These are phyloP conservation scores for Hymenopus coronatus DNA, from an alignment of 2,888 invertebrate genomes.

Conservation along the genomic window DNA sequence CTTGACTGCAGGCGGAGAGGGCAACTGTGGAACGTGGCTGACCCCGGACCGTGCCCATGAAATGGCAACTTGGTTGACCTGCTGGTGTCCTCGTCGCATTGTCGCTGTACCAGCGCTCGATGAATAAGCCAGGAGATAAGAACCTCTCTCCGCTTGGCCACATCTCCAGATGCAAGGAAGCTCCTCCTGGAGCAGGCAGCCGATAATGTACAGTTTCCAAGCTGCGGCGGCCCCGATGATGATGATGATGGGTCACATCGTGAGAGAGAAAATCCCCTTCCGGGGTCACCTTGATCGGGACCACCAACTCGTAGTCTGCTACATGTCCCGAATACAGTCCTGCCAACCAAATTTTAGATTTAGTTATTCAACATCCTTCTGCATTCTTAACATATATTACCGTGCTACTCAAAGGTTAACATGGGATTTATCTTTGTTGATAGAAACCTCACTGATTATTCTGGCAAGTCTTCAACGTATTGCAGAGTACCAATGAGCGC, in stretches of 20 bases:
- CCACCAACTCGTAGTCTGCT: slow-evolving; percentile 55
- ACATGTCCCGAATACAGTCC: slow-evolving; percentile 52
- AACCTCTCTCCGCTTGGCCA: not conserved
- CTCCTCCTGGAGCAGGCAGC: not conserved
- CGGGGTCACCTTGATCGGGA: slow-evolving; percentile 59
- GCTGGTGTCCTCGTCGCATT: not conserved
- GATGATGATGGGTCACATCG: slow-evolving; percentile 45
- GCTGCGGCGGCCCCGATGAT: not conserved
- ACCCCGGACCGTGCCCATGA: not conserved
- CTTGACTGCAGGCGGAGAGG: not conserved
- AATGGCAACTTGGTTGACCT: not conserved
- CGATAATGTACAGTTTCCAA: not conserved
- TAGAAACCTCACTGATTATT: too few relatives aligned
- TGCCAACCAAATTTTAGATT: slow-evolving; percentile 39
- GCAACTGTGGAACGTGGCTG: not conserved
- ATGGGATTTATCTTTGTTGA: too few relatives aligned
- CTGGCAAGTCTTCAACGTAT: too few relatives aligned
- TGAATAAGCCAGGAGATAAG: not conserved
- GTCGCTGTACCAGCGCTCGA: not conserved
- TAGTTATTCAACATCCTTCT: too few relatives aligned
- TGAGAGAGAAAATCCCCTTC: slow-evolving; percentile 58
- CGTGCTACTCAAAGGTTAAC: too few relatives aligned
- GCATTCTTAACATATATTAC: too few relatives aligned
- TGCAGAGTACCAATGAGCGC: too few relatives aligned
- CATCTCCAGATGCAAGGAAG: not conserved